phyloP scores from a whole-genome alignment of 2,113 vertebrate genomes.

The Pygathrix nemaeus region DNA sequence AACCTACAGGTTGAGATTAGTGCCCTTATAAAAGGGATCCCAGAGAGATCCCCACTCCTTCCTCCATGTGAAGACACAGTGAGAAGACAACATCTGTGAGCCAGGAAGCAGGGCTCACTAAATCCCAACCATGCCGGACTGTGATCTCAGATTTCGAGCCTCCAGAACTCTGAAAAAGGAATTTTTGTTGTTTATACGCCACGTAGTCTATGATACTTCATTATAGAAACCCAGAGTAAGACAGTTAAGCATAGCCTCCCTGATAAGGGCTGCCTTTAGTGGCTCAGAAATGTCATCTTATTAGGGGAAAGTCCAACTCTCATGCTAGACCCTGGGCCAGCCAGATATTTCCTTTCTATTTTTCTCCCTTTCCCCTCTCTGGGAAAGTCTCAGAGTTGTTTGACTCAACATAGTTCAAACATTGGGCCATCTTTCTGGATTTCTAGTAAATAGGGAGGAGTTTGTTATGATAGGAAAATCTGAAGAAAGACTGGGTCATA shows the following conservation, averaged over 20 bases:
- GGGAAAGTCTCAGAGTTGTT: not conserved
- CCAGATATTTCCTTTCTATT: not conserved
- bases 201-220: not conserved
- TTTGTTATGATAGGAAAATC: slow-evolving; percentile 73
- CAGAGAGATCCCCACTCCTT: not conserved
- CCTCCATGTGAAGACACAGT: not conserved
- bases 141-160: not conserved
- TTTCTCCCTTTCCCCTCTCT: not conserved
- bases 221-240: not conserved
- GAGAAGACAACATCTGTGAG: not conserved
- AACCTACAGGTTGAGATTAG: not conserved
- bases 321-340: not conserved
- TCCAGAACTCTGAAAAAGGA: not conserved
- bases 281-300: not conserved
- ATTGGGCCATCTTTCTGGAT: slow-evolving; percentile 7
- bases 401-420: not conserved
- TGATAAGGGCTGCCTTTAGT: not conserved
- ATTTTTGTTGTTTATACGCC: not conserved
- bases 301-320: not conserved
- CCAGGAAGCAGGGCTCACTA: not conserved
- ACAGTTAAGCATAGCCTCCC: not conserved
- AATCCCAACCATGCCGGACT: not conserved
- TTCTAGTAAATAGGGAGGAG: slow-evolving; percentile 67
- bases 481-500: slow-evolving; percentile 76
- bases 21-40: not conserved